Evolutionary conservation across 2,113 vertebrate genomes (phyloP).

Genomic region (Camarhynchus parvulus): DNA sequence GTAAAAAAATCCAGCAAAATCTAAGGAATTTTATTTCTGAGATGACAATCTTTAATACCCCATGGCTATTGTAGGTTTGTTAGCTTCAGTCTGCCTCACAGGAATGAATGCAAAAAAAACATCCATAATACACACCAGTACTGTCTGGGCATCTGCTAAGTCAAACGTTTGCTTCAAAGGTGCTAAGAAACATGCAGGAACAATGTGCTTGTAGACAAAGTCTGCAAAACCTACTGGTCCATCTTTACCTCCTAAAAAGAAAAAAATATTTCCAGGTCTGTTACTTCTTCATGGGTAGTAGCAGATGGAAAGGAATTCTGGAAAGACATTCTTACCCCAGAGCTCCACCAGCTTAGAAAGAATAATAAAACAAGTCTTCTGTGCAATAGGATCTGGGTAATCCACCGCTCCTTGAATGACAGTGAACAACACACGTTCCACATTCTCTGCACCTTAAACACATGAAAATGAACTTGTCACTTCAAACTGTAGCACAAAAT

Average conservation of each 20-base stretch:
- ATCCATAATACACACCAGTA: conserved; percentile 81
- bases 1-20: background rate
- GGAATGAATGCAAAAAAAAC: background rate
- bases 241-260: conserved; percentile 89
- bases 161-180: conserved; percentile 96
- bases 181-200: conserved; percentile 95
- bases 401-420: conserved; percentile 97
- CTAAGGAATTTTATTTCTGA: background rate
- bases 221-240: conserved; percentile 95
- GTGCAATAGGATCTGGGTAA: conserved; percentile 94
- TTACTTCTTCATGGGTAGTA: background rate
- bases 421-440: conserved; percentile 92
- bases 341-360: conserved; percentile 94
- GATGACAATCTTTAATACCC: background rate
- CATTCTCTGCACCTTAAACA: conserved; percentile 86
- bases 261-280: conserved; percentile 8
- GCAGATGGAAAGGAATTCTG: background rate
- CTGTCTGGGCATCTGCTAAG: conserved; percentile 94
- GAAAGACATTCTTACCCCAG: conserved; percentile 82
- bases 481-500: background rate
- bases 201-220: conserved; percentile 98
- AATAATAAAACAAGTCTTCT: conserved; percentile 97
- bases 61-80: background rate
- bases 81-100: background rate
- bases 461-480: background rate